A percentile compares a stretch with the other conserved stretches of the same genome.
Evolutionary conservation across 2,113 vertebrate genomes (phyloP).

Genomic region (Myotis yumanensis): DNA sequence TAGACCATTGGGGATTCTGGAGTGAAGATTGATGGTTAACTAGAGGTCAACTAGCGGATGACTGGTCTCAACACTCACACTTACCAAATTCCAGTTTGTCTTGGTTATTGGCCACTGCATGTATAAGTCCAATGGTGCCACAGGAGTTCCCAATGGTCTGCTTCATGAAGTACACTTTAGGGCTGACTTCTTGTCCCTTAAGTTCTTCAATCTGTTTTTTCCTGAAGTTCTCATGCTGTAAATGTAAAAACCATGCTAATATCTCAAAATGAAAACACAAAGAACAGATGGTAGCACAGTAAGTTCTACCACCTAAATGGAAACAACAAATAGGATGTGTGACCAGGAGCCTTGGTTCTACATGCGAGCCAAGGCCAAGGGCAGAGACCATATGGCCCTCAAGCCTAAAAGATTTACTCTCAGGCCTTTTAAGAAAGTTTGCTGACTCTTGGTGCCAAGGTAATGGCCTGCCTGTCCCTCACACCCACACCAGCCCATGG

Average conservation of each 20-base stretch:
- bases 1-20: not conserved
- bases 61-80: slow-evolving; percentile 67
- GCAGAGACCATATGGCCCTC: not conserved
- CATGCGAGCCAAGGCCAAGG: not conserved
- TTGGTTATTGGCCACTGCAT: slow-evolving; percentile 94
- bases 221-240: slow-evolving; percentile 94
- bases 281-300: not conserved
- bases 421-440: not conserved
- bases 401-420: not conserved
- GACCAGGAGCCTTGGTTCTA: not conserved
- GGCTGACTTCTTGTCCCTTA: slow-evolving; percentile 83
- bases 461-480: not conserved
- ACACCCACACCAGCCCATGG: accelerated
- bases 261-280: slow-evolving; percentile 20
- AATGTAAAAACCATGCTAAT: slow-evolving; percentile 1
- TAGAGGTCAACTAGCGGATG: not conserved
- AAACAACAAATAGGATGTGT: not conserved
- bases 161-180: slow-evolving; percentile 94
- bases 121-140: slow-evolving; percentile 94
- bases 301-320: not conserved
- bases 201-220: slow-evolving; percentile 91
- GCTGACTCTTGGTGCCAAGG: not conserved
- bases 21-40: not conserved
- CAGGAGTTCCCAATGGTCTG: slow-evolving; percentile 95
- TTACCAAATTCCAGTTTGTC: slow-evolving; percentile 92